Percentiles rank a stretch among this genome's conserved stretches.
These are phyloP conservation scores for Tethea ocularis DNA, from an alignment of 2,888 invertebrate genomes.

Conservation along the genomic window DNA sequence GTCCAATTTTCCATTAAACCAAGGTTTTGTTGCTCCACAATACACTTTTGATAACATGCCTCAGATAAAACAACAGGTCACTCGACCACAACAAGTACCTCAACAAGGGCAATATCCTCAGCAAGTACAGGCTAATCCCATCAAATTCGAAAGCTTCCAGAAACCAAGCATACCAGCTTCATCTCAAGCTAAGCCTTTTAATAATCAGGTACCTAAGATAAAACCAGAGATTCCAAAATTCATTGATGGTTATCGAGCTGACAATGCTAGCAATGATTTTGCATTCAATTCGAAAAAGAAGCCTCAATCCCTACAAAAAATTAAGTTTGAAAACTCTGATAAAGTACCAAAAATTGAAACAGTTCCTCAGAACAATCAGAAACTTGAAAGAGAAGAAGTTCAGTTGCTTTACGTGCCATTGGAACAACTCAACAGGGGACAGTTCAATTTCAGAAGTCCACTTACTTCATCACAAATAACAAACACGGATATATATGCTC, in stretches of 20 bases:
- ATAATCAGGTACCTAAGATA: conserved; percentile 44
- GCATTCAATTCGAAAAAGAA: conserved; percentile 50
- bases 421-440: conserved; percentile 86
- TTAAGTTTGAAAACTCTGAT: conserved; percentile 66
- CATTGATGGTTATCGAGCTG: conserved; percentile 72
- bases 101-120: conserved; percentile 50
- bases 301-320: conserved; percentile 68
- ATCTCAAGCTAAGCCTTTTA: conserved; percentile 59
- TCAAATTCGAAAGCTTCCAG: conserved; percentile 59
- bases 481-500: conserved; percentile 61
- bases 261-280: conserved; percentile 55
- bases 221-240: conserved; percentile 64
- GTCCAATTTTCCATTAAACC: conserved; percentile 67
- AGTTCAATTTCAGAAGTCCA: conserved; percentile 69
- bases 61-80: conserved; percentile 31
- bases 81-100: conserved; percentile 40
- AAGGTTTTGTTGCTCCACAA: conserved; percentile 70
- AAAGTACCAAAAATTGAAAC: conserved; percentile 52
- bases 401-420: conserved; percentile 93
- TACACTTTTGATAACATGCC: conserved; percentile 62
- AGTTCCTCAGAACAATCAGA: conserved; percentile 47
- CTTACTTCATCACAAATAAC: conserved; percentile 51
- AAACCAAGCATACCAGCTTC: conserved; percentile 37
- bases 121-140: conserved; percentile 41
- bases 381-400: conserved; percentile 85